phyloP scores from a whole-genome alignment of 2,797 vertebrate genomes.

The Urocyon cinereoargenteus region DNA sequence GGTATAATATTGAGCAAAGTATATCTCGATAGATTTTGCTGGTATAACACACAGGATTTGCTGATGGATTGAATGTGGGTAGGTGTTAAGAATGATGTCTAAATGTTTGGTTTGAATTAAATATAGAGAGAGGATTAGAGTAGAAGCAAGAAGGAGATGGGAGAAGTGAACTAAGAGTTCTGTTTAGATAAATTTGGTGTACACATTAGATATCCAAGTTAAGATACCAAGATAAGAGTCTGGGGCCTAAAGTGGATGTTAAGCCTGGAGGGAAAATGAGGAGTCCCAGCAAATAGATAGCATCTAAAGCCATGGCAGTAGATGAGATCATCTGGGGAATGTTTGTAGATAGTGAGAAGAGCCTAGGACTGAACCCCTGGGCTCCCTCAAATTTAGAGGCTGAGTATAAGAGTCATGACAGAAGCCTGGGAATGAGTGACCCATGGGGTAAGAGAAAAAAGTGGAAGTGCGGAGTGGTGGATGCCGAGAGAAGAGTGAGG shows the following conservation, averaged over 20 bases:
- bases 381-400: neutral
- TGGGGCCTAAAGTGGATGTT: neutral
- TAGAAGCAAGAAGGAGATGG: slow-evolving; percentile 16
- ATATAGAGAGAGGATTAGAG: neutral
- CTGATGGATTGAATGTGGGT: neutral
- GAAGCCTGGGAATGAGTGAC: neutral
- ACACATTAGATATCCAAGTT: neutral
- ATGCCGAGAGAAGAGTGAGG: neutral
- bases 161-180: neutral
- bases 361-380: too few species aligned
- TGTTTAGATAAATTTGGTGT: slow-evolving; percentile 14
- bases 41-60: neutral
- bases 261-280: neutral
- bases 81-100: neutral
- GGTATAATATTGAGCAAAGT: neutral
- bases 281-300: neutral
- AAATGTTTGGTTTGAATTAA: slow-evolving; percentile 1
- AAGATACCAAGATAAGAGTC: neutral
- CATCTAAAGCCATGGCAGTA: neutral
- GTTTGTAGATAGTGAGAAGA: neutral
- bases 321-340: neutral
- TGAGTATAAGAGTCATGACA: neutral
- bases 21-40: neutral
- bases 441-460: neutral
- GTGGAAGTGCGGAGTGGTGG: neutral